These are phyloP conservation scores for Epinotia bilunana DNA, from an alignment of 2,888 invertebrate species.

Conservation along the genomic window DNA sequence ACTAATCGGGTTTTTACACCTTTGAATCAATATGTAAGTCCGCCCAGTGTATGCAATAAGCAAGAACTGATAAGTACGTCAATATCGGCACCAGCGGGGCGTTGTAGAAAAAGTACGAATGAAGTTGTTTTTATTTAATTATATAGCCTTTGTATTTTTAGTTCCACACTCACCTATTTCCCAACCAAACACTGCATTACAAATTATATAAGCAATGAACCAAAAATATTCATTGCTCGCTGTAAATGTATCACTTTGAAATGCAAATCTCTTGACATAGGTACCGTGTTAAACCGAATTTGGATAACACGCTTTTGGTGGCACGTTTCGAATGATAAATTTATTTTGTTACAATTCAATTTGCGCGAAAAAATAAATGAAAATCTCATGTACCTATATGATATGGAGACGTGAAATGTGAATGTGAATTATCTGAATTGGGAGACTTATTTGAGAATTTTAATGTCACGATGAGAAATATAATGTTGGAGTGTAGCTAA, in stretches of 20 bases:
- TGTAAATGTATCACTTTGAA: slow-evolving; percentile 41
- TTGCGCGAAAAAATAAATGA: slow-evolving; percentile 37
- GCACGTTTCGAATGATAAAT: slow-evolving; percentile 46
- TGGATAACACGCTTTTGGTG: slow-evolving; percentile 46
- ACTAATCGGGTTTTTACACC: too few relatives aligned
- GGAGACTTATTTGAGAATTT: slow-evolving; percentile 16
- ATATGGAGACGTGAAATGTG: slow-evolving; percentile 17
- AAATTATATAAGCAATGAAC: background rate
- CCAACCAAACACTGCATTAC: background rate
- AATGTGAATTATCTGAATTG: slow-evolving; percentile 17
- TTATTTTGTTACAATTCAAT: slow-evolving; percentile 41
- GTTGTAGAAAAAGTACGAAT: too few relatives aligned
- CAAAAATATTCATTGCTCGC: slow-evolving; percentile 22
- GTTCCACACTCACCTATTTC: background rate
- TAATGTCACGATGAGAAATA: slow-evolving; percentile 7
- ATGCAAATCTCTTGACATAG: slow-evolving; percentile 37
- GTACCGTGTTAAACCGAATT: slow-evolving; percentile 35
- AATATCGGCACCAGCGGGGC: too few relatives aligned
- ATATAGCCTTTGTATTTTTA: background rate
- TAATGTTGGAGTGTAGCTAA: background rate
- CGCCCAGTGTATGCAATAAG: too few relatives aligned
- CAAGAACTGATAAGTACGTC: too few relatives aligned
- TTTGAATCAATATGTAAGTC: too few relatives aligned
- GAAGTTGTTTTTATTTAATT: too few relatives aligned
- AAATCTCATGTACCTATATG: slow-evolving; percentile 19